These are phyloP conservation scores for Lagorchestes hirsutus DNA, from an alignment of 2,797 vertebrate genomes.

Conservation along the genomic window DNA sequence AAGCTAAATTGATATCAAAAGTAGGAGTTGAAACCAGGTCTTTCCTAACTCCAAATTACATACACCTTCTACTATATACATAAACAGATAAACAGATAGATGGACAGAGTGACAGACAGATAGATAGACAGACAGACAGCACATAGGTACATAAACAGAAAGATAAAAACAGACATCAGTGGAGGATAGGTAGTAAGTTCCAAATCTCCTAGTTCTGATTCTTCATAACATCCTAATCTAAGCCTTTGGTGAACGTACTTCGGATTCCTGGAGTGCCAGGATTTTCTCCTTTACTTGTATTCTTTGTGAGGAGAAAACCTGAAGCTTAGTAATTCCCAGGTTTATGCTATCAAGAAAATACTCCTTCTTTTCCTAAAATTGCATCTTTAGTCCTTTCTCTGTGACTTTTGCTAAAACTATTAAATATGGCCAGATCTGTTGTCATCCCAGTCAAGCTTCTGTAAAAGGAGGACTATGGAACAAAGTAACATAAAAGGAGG, in stretches of 20 bases:
- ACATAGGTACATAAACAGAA: neutral
- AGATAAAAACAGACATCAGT: neutral
- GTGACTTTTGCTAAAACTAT: neutral
- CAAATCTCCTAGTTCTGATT: neutral
- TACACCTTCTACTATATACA: neutral
- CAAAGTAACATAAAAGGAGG: neutral
- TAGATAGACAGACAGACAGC: neutral
- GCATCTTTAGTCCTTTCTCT: neutral
- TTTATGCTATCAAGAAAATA: neutral
- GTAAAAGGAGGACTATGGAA: neutral
- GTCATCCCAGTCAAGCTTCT: neutral
- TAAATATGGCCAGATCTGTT: neutral
- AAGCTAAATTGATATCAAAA: neutral
- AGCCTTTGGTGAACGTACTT: neutral
- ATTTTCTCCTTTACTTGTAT: neutral
- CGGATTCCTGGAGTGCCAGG: neutral
- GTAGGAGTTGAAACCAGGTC: neutral
- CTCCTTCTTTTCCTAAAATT: neutral
- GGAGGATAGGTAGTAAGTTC: neutral
- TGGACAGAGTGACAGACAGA: no score
- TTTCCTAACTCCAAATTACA: neutral
- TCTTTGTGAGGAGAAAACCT: neutral
- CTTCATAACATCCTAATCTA: neutral
- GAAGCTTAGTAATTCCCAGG: neutral
- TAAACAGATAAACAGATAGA: neutral